Percentiles rank a stretch among this genome's conserved stretches.
phyloP scores from a whole-genome alignment of 2,113 vertebrate genomes.

The Grantiella picta region DNA sequence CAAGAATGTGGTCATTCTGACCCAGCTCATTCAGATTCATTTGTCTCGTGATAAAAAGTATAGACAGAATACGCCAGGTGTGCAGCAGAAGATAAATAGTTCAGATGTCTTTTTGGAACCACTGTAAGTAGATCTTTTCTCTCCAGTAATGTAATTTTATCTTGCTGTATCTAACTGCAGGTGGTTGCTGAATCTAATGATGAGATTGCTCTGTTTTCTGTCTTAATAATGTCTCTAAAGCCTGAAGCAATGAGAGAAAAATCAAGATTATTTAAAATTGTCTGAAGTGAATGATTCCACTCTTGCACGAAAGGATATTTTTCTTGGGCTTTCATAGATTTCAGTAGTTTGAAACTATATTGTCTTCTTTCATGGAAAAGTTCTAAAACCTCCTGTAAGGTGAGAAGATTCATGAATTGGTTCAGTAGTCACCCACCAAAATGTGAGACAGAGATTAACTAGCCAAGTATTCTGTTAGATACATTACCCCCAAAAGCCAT shows the following conservation, averaged over 20 bases:
- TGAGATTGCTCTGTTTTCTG: constrained; percentile 1
- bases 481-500: neutral
- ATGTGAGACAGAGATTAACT: neutral
- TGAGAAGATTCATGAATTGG: neutral
- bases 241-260: neutral
- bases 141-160: constrained; percentile 54
- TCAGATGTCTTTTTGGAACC: constrained; percentile 10
- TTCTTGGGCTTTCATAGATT: neutral
- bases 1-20: neutral
- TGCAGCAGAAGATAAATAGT: constrained; percentile 22
- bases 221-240: neutral
- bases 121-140: constrained; percentile 40
- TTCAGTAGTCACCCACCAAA: neutral
- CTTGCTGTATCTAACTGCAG: constrained; percentile 34
- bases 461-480: neutral
- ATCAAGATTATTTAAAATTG: neutral
- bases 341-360: neutral
- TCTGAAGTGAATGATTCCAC: neutral
- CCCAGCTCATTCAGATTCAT: neutral
- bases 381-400: neutral
- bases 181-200: constrained; percentile 17
- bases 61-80: neutral
- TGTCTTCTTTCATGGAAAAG: neutral
- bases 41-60: neutral
- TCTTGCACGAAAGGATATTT: neutral